These are phyloP conservation scores for Mobula birostris DNA, from an alignment of 2,113 vertebrate genomes.

Conservation along the genomic window DNA sequence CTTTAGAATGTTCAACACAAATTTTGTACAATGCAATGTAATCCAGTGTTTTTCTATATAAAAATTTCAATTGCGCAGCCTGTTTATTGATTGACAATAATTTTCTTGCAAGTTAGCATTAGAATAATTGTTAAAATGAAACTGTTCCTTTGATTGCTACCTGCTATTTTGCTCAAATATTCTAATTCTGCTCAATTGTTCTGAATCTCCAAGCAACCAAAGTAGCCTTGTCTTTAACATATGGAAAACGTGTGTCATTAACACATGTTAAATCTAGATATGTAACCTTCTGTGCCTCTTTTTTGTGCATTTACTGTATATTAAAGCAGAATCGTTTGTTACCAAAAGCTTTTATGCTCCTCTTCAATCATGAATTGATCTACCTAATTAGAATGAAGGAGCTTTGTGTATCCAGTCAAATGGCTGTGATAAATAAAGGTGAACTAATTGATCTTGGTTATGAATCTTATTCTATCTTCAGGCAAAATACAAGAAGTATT, in stretches of 20 bases:
- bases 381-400: not conserved
- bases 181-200: not conserved
- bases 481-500: not conserved
- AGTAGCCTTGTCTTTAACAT: not conserved
- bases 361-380: not conserved
- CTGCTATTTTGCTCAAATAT: not conserved
- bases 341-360: not conserved
- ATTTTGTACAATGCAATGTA: not conserved
- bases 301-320: not conserved
- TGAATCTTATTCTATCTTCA: not conserved
- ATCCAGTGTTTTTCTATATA: not conserved
- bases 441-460: not conserved
- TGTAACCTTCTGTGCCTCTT: not conserved
- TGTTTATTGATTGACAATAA: not conserved
- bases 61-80: not conserved
- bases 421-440: not conserved
- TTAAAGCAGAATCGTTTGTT: not conserved
- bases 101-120: not conserved
- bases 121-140: not conserved
- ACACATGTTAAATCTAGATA: too few relatives aligned
- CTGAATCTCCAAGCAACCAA: not conserved
- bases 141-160: not conserved
- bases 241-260: not conserved
- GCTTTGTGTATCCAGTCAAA: not conserved
- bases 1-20: too few relatives aligned